These are phyloP conservation scores for Petrophora chlorosata DNA, from an alignment of 2,888 invertebrate species.

Conservation along the genomic window DNA sequence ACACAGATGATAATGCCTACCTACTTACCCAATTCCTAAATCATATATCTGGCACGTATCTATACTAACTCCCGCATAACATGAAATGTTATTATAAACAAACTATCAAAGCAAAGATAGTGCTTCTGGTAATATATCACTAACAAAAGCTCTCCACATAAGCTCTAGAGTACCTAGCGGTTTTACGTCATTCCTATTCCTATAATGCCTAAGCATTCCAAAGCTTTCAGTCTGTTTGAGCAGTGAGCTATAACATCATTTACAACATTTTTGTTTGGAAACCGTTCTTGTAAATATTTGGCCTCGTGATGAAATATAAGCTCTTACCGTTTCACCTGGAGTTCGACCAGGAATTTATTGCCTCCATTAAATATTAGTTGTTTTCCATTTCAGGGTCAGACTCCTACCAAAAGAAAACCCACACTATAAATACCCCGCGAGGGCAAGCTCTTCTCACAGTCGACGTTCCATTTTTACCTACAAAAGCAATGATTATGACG, in stretches of 20 bases:
- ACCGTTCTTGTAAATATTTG: slow-evolving; percentile 53
- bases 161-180: slow-evolving; percentile 50
- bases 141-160: slow-evolving; percentile 39
- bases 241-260: not conserved
- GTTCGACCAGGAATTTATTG: slow-evolving; percentile 8
- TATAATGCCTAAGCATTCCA: slow-evolving; percentile 27
- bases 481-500: slow-evolving; percentile 65
- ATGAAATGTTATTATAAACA: slow-evolving; percentile 9
- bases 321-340: not conserved
- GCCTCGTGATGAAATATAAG: slow-evolving; percentile 17
- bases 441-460: slow-evolving; percentile 35
- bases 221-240: slow-evolving; percentile 31
- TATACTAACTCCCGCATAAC: not conserved
- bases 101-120: slow-evolving; percentile 23
- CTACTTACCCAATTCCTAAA: slow-evolving; percentile 2
- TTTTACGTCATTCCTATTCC: slow-evolving; percentile 58
- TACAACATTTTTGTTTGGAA: slow-evolving; percentile 36
- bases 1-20: not conserved
- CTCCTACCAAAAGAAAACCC: slow-evolving; percentile 48
- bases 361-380: slow-evolving; percentile 7
- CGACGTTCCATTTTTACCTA: slow-evolving; percentile 46
- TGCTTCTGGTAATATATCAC: slow-evolving; percentile 47
- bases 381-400: slow-evolving; percentile 53
- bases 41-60: slow-evolving; percentile 1
- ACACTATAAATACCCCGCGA: slow-evolving; percentile 24